These are phyloP conservation scores for Ganaspis sp. DNA, from an alignment of 1,140 invertebrate species.

Conservation along the genomic window DNA sequence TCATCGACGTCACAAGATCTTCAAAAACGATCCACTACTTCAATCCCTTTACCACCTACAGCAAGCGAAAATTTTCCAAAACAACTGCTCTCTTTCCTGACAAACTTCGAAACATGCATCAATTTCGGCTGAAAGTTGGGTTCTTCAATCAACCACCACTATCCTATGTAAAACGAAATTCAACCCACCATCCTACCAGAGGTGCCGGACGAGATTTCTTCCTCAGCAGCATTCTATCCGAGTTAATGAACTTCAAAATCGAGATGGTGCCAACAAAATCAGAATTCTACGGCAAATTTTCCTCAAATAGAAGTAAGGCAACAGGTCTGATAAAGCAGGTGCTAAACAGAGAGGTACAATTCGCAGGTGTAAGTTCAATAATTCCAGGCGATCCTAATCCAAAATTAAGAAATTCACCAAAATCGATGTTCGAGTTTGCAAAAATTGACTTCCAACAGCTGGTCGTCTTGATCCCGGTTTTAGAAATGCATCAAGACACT, in stretches of 20 bases:
- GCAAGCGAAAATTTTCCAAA: not conserved
- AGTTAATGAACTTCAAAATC: not conserved
- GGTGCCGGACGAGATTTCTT: not conserved
- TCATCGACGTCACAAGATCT: not conserved
- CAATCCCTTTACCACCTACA: not conserved
- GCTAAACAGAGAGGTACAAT: not conserved
- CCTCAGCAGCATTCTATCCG: not conserved
- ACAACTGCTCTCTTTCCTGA: not conserved
- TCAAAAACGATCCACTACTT: not conserved
- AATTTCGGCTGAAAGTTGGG: not conserved
- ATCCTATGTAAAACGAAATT: not conserved
- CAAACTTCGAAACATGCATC: slow-evolving; percentile 50
- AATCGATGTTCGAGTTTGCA: not conserved
- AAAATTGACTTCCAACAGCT: not conserved
- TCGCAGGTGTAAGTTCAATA: too few species aligned
- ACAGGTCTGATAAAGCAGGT: not conserved
- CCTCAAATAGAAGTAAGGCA: not conserved
- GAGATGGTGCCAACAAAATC: not conserved
- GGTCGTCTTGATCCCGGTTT: not conserved
- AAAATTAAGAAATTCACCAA: too few species aligned
- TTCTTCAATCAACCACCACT: not conserved
- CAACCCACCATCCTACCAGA: not conserved
- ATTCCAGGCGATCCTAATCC: too few species aligned
- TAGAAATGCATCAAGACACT: not conserved
- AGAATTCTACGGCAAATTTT: not conserved